Evolutionary conservation across 2,113 vertebrate species (phyloP).

Genomic region (Cyprinodon variegatus): DNA sequence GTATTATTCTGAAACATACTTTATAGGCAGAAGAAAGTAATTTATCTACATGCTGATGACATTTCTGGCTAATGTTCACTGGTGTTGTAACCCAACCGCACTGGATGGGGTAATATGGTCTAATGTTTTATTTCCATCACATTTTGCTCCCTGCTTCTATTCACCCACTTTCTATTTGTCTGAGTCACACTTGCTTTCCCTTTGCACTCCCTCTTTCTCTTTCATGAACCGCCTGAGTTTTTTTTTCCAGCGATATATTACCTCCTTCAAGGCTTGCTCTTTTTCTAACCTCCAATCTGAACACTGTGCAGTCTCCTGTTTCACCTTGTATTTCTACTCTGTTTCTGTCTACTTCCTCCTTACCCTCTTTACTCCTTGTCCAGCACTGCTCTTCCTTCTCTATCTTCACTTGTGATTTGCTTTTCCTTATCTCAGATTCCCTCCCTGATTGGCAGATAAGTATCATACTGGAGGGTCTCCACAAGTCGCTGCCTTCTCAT

Average conservation of each 20-base stretch:
- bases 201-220: constrained; percentile 13
- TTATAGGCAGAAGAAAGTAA: constrained; percentile 58
- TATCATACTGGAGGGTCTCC: constrained; percentile 50
- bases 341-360: constrained; percentile 15
- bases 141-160: background rate
- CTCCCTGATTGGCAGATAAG: constrained; percentile 67
- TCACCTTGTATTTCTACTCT: constrained; percentile 13
- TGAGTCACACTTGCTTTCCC: constrained; percentile 43
- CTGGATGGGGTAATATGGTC: constrained; percentile 18
- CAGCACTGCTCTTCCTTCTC: constrained; percentile 28
- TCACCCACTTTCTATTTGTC: constrained; percentile 28
- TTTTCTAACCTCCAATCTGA: constrained; percentile 10
- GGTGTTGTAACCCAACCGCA: constrained; percentile 44
- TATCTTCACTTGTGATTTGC: constrained; percentile 41
- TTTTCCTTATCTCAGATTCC: constrained; percentile 62
- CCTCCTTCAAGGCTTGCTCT: constrained; percentile 20
- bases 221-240: constrained; percentile 35
- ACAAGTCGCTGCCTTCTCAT: constrained; percentile 69
- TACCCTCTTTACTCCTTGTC: constrained; percentile 12
- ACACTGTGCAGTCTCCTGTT: constrained; percentile 1
- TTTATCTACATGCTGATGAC: constrained; percentile 65
- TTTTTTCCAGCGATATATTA: constrained; percentile 53
- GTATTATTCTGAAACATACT: constrained; percentile 44
- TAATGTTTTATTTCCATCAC: constrained; percentile 48
- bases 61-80: constrained; percentile 73